A percentile compares a stretch with the other conserved stretches of the same genome.
phyloP scores from a whole-genome alignment of 2,888 invertebrate species.

The Pyrochroa serraticornis region DNA sequence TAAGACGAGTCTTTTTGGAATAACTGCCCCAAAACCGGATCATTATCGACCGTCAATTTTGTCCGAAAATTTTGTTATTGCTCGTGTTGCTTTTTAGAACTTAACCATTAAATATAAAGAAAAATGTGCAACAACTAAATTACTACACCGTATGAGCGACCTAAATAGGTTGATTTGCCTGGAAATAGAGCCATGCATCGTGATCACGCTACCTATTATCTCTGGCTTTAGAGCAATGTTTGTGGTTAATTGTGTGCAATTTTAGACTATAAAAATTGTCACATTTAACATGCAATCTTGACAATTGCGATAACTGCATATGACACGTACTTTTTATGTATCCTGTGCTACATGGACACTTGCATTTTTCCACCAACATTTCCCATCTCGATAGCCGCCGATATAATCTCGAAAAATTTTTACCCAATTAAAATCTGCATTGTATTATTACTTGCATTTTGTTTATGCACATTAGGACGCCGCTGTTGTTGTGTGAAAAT shows the following conservation, averaged over 20 bases:
- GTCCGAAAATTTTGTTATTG: slow-evolving; percentile 1
- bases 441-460: slow-evolving; percentile 1
- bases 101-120: too few relatives aligned
- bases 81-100: neutral
- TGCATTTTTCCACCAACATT: slow-evolving; percentile 12
- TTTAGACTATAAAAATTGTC: slow-evolving; percentile 33
- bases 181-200: neutral
- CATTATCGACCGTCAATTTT: slow-evolving; percentile 19
- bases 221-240: neutral
- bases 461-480: slow-evolving; percentile 4
- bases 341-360: slow-evolving; percentile 29
- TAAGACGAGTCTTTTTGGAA: slow-evolving; percentile 23
- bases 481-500: slow-evolving; percentile 5
- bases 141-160: neutral
- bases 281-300: slow-evolving; percentile 39
- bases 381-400: slow-evolving; percentile 20
- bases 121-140: neutral
- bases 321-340: slow-evolving; percentile 31
- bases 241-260: slow-evolving; percentile 40
- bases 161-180: neutral
- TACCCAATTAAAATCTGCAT: slow-evolving; percentile 9
- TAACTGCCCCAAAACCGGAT: slow-evolving; percentile 12
- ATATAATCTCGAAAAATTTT: slow-evolving; percentile 17
- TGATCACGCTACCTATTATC: slow-evolving; percentile 2
- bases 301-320: slow-evolving; percentile 18